Percentiles rank a stretch among this genome's conserved stretches.
phyloP scores from a whole-genome alignment of 2,113 vertebrate genomes.

The Callipepla californica region DNA sequence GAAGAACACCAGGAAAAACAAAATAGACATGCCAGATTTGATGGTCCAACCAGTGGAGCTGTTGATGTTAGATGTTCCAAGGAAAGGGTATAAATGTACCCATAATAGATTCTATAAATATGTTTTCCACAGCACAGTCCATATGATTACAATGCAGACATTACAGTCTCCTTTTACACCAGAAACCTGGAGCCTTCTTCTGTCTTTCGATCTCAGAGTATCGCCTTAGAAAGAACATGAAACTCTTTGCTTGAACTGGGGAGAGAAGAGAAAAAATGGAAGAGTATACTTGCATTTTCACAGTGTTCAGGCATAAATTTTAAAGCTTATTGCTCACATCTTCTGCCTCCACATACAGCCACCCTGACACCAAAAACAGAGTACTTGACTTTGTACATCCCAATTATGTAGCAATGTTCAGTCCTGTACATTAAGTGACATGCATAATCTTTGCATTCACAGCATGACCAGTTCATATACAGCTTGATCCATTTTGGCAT shows the following conservation, averaged over 20 bases:
- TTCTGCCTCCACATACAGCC: background rate
- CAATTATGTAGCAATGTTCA: fast-evolving
- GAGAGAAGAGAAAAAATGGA: background rate
- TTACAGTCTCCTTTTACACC: background rate
- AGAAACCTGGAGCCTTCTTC: background rate
- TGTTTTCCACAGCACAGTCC: background rate
- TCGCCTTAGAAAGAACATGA: background rate
- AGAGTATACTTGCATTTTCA: background rate
- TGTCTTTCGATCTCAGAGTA: background rate
- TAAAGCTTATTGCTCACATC: fast-evolving
- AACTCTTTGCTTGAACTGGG: fast-evolving
- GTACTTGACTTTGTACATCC: background rate
- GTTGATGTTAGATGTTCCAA: background rate
- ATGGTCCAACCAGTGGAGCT: background rate
- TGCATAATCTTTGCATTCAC: background rate
- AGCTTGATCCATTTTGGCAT: fast-evolving
- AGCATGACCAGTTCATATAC: background rate
- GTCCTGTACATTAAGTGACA: background rate
- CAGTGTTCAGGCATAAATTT: background rate
- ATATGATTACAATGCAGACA: background rate
- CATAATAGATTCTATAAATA: background rate
- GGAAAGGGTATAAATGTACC: background rate
- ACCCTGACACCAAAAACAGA: background rate
- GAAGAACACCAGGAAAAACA: background rate
- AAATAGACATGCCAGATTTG: background rate